Evolutionary conservation across 2,113 vertebrate genomes (phyloP).

Genomic region (Anoura caudifer): DNA sequence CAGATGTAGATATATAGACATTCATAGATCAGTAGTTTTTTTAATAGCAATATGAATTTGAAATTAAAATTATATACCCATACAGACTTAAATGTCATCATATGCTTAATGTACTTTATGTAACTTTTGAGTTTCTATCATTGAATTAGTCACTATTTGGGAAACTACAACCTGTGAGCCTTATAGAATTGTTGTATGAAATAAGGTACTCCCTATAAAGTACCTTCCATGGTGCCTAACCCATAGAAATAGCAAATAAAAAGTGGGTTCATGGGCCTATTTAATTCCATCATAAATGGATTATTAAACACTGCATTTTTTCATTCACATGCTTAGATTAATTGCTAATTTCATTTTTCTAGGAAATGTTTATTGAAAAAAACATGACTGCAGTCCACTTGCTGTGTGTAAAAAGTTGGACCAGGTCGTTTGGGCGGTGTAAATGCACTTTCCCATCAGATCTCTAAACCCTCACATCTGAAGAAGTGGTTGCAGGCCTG

Average conservation of each 20-base stretch:
- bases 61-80: background rate
- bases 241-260: background rate
- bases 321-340: background rate
- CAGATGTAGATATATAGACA: background rate
- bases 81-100: background rate
- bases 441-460: background rate
- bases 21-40: background rate
- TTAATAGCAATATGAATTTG: background rate
- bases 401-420: background rate
- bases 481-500: background rate
- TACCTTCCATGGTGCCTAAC: background rate
- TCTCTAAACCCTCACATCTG: background rate
- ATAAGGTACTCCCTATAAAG: background rate
- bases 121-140: background rate
- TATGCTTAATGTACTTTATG: background rate
- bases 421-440: background rate
- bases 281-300: background rate
- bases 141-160: background rate
- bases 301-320: background rate
- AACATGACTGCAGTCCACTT: background rate
- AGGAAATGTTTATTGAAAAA: constrained; percentile 7
- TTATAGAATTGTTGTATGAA: background rate
- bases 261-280: background rate
- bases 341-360: background rate
- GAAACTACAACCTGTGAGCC: background rate